Evolutionary conservation across 2,888 invertebrate species (phyloP), one percentile per base, ranked within the genome.

Genomic region (Andrena flavipes): DNA sequence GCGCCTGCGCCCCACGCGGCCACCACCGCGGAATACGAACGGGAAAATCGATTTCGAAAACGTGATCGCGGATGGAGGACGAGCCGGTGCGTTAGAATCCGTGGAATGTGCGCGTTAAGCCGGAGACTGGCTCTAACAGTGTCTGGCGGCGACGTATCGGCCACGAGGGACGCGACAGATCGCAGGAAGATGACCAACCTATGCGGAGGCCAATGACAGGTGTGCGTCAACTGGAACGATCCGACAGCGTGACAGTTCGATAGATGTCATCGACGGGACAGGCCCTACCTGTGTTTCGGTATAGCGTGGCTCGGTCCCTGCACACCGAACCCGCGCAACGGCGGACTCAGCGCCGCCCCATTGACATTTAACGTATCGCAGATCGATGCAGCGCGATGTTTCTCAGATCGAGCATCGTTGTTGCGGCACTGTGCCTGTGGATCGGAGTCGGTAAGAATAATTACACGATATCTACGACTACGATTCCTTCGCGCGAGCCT

Each of bases 371-470:
- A 76, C 60, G 77, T 64, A 68, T 75, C 74, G 75, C 76, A 79
- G 76, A 79, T 73, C 76, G 81, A 91, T 91, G 91, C 86, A 90
- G 88, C 91, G 92, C 89, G 82, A 92, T 92, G 92, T 89, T 90
- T 71, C 83, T 80, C 80, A 82, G 87, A 78, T 89, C 80, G 81
- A 48, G 71, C 83, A 82, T 90, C 80, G 84, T 87, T 75, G 78
- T 86, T 75, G 77, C 85, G 80, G 86, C 88, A 78, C 77, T 88
- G 65, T 91, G 88, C 85, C 88, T 91, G 70, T 84, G 88, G 54
- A 80, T 85, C 63, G 85, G 84, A 68, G 84, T 84, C 63, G 90
- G 92, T 92, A 84, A 88, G 90, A 42, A 84, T 76, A 62, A 71
- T 48, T 62, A n/a, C 5, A 16, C 5, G 42, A 13, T 42, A 42